A percentile compares a stretch with the other conserved stretches of the same genome.
Evolutionary conservation across 2,113 vertebrate genomes (phyloP).

Genomic region (Nothobranchius kuhntae): DNA sequence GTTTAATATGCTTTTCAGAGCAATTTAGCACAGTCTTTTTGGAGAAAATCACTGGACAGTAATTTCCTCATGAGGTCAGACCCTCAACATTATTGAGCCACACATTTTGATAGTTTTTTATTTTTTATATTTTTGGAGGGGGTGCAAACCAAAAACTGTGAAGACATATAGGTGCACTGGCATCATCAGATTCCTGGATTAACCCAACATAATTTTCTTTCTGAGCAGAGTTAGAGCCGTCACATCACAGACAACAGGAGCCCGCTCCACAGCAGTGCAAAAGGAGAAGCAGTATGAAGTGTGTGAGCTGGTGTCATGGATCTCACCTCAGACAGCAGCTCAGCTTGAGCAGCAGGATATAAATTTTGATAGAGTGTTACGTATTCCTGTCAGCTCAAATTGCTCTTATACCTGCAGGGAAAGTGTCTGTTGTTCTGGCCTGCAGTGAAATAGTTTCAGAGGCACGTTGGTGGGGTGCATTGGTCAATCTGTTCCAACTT

Average conservation of each 20-base stretch:
- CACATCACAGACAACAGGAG: constrained; percentile 40
- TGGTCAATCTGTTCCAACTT: neutral
- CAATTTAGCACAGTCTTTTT: no score
- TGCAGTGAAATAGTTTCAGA: neutral
- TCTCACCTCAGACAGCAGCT: constrained; percentile 32
- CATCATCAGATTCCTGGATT: neutral
- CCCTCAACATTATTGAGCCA: no score
- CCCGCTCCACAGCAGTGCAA: constrained; percentile 41
- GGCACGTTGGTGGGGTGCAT: neutral
- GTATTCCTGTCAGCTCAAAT: constrained; percentile 27
- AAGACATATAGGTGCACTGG: no score
- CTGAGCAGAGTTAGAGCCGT: constrained; percentile 31
- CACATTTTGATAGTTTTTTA: no score
- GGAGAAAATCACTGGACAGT: no score
- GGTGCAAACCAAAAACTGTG: neutral
- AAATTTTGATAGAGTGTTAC: constrained; percentile 25
- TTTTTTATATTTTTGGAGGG: no score
- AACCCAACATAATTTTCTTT: constrained; percentile 13
- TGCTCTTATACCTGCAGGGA: constrained; percentile 1
- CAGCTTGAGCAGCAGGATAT: constrained; percentile 5
- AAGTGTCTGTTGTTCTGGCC: constrained; percentile 5
- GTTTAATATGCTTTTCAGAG: no score
- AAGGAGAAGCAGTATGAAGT: constrained; percentile 38
- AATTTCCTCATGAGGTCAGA: no score
- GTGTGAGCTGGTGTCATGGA: constrained; percentile 31